Evolutionary conservation across 2,888 invertebrate species (phyloP).

Genomic region (Drosophila infuscata): DNA sequence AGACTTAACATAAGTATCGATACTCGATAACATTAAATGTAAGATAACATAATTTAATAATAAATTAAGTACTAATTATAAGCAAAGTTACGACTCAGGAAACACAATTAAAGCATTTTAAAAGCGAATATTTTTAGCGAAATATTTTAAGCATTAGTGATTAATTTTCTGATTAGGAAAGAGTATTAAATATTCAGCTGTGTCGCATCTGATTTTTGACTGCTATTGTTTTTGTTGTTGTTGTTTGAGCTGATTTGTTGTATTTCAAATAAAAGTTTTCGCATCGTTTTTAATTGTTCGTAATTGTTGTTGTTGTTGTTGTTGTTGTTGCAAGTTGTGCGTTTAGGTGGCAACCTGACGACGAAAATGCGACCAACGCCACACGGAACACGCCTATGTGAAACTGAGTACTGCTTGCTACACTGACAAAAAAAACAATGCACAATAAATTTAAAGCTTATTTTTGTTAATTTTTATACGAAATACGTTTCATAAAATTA

Average conservation of each 20-base stretch:
- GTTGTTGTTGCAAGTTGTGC: conserved; percentile 27
- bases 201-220: neutral
- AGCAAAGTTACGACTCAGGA: too few species aligned
- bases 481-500: neutral
- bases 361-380: conserved; percentile 29
- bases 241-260: conserved; percentile 4
- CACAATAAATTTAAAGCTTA: too few species aligned
- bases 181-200: conserved; percentile 5
- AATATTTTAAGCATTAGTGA: neutral
- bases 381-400: conserved; percentile 44
- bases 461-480: neutral
- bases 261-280: conserved; percentile 43
- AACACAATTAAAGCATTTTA: too few species aligned
- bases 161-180: conserved; percentile 4
- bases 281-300: conserved; percentile 11
- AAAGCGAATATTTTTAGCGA: neutral
- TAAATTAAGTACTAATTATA: too few species aligned
- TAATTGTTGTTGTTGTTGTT: neutral
- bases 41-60: too few species aligned
- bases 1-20: too few species aligned
- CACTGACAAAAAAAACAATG: neutral
- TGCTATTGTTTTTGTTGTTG: conserved; percentile 6
- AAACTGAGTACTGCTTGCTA: neutral
- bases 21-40: too few species aligned
- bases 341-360: conserved; percentile 38